These are phyloP conservation scores for Polyploca ridens DNA, from an alignment of 2,888 invertebrate genomes.

Conservation along the genomic window DNA sequence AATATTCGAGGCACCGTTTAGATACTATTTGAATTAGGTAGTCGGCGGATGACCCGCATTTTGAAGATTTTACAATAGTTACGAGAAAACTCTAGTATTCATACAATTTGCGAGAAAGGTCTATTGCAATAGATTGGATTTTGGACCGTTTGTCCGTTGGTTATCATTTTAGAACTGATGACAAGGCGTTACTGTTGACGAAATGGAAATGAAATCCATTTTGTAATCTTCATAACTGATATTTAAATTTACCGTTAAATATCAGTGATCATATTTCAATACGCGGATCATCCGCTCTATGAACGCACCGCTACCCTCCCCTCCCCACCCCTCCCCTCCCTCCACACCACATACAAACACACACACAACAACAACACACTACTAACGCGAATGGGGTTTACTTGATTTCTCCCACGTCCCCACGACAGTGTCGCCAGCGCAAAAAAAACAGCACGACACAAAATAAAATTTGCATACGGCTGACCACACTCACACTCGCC, in stretches of 20 bases:
- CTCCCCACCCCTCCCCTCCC: constrained; percentile 25
- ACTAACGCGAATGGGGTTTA: constrained; percentile 71
- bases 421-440: constrained; percentile 29
- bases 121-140: no score
- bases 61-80: not conserved
- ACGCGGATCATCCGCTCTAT: not conserved
- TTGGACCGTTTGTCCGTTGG: not conserved
- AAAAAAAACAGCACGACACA: constrained; percentile 12
- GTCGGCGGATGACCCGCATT: not conserved
- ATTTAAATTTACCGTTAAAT: no score
- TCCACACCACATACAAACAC: constrained; percentile 28
- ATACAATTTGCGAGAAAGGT: no score
- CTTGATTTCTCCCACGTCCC: constrained; percentile 35
- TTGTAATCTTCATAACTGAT: no score
- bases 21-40: not conserved
- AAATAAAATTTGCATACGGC: constrained; percentile 16
- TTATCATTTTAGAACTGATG: no score
- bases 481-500: constrained; percentile 22
- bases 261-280: not conserved
- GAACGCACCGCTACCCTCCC: constrained; percentile 9
- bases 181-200: no score
- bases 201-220: no score
- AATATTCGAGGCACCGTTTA: constrained; percentile 2
- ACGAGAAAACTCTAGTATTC: no score
- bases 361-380: constrained; percentile 43